A percentile compares a stretch with the other conserved stretches of the same genome.
phyloP scores from a whole-genome alignment of 1,140 invertebrate genomes.

The Amphibalanus amphitrite region DNA sequence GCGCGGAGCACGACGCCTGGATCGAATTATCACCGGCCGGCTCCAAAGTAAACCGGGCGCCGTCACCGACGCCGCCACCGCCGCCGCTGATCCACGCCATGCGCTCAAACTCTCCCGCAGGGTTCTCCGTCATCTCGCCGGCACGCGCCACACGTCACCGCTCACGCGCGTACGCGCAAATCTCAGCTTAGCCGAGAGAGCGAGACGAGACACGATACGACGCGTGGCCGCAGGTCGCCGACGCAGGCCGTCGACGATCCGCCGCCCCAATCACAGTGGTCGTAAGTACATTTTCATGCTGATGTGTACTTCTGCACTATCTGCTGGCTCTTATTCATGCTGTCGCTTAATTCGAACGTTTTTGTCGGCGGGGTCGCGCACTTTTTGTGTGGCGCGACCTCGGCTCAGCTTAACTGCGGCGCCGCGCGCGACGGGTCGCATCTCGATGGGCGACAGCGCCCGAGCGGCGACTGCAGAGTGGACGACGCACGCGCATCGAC shows the following conservation, averaged over 20 bases:
- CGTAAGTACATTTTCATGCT: neutral
- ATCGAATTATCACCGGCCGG: neutral
- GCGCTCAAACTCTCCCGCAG: neutral
- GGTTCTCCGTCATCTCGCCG: neutral
- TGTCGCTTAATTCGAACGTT: neutral
- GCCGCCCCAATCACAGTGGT: neutral
- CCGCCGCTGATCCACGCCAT: too few species aligned
- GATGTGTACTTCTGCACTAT: neutral
- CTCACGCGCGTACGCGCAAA: neutral
- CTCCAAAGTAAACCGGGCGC: neutral
- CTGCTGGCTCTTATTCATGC: neutral
- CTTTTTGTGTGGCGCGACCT: neutral
- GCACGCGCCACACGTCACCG: neutral
- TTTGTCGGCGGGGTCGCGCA: neutral
- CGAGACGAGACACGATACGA: too few species aligned
- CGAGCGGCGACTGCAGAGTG: neutral
- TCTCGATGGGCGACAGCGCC: neutral
- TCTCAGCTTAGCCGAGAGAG: neutral
- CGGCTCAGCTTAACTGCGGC: neutral
- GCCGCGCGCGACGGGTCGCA: neutral
- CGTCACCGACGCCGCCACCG: too few species aligned
- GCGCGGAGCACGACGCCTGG: too few species aligned
- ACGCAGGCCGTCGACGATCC: neutral
- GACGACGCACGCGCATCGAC: too few species aligned
- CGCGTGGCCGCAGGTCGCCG: too few species aligned